phyloP scores from a whole-genome alignment of 1,140 invertebrate genomes.

The Lepeophtheirus salmonis region DNA sequence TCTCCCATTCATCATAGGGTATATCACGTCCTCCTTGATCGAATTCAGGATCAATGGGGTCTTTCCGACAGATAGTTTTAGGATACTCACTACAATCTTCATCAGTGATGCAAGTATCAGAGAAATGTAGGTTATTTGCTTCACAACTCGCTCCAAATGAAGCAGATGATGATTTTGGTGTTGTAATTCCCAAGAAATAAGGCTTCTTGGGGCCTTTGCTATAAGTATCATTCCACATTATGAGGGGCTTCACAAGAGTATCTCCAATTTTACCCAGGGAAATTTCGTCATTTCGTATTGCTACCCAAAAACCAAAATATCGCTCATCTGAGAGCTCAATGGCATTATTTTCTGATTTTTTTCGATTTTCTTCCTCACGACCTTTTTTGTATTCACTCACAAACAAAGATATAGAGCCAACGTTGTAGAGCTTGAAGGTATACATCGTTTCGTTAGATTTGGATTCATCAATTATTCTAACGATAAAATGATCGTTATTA shows the following conservation, averaged over 20 bases:
- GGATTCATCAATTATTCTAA: constrained; percentile 3
- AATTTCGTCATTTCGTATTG: neutral
- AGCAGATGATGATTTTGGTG: constrained; percentile 7
- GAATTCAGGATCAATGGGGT: neutral
- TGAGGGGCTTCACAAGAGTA: constrained; percentile 2
- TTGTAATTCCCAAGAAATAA: constrained; percentile 9
- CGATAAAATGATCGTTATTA: constrained; percentile 16
- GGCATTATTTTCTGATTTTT: constrained; percentile 7
- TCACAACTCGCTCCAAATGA: constrained; percentile 18
- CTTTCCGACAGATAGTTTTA: constrained; percentile 7
- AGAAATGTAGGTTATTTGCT: constrained; percentile 6
- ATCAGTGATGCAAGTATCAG: constrained; percentile 17
- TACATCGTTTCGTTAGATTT: constrained; percentile 17
- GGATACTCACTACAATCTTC: constrained; percentile 7
- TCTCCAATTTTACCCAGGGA: constrained; percentile 15
- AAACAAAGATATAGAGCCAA: constrained; percentile 14
- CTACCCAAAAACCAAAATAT: constrained; percentile 12
- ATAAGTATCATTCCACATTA: constrained; percentile 7
- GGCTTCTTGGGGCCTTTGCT: constrained; percentile 10
- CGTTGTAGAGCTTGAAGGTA: constrained; percentile 8
- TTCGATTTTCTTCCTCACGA: constrained; percentile 3
- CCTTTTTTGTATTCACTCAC: neutral
- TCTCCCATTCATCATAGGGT: constrained; percentile 9
- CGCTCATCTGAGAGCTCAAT: neutral
- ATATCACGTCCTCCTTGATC: constrained; percentile 10